Evolutionary conservation across 2,888 invertebrate genomes (phyloP).

Genomic region (Syrista parreyssii): DNA sequence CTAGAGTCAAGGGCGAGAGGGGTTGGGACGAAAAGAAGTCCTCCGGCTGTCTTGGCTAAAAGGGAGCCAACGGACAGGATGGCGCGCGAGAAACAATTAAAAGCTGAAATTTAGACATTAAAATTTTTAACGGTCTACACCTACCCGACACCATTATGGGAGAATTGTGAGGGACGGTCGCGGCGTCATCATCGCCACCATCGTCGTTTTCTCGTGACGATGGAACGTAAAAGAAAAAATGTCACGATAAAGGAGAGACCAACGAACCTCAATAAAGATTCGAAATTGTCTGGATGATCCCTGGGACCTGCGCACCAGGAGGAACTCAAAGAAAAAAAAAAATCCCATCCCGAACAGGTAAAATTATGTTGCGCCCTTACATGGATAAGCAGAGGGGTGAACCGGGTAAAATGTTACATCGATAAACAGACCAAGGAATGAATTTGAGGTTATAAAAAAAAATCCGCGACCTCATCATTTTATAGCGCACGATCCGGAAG

Average conservation of each 20-base stretch:
- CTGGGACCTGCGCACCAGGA: background rate
- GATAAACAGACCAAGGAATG: background rate
- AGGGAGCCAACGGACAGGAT: background rate
- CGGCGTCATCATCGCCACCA: conserved; percentile 1
- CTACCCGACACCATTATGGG: background rate
- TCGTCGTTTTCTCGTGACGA: background rate
- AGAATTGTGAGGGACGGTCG: background rate
- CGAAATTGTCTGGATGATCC: conserved; percentile 9
- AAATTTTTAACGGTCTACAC: conserved; percentile 20
- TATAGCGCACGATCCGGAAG: background rate
- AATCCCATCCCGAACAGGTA: background rate
- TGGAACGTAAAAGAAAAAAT: conserved; percentile 7
- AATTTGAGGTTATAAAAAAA: background rate
- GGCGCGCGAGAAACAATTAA: conserved; percentile 18
- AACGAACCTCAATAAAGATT: conserved; percentile 17
- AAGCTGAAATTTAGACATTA: conserved; percentile 25
- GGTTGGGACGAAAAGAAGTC: background rate
- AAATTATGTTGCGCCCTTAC: background rate
- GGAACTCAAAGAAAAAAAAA: background rate
- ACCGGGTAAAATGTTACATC: background rate
- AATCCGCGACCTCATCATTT: background rate
- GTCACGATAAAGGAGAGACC: conserved; percentile 11
- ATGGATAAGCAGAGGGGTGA: background rate
- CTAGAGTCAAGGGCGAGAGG: background rate
- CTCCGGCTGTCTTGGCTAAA: background rate